Percentiles rank a stretch among this genome's conserved stretches.
phyloP scores from a whole-genome alignment of 2,888 invertebrate species.

The Camponotus fellah region DNA sequence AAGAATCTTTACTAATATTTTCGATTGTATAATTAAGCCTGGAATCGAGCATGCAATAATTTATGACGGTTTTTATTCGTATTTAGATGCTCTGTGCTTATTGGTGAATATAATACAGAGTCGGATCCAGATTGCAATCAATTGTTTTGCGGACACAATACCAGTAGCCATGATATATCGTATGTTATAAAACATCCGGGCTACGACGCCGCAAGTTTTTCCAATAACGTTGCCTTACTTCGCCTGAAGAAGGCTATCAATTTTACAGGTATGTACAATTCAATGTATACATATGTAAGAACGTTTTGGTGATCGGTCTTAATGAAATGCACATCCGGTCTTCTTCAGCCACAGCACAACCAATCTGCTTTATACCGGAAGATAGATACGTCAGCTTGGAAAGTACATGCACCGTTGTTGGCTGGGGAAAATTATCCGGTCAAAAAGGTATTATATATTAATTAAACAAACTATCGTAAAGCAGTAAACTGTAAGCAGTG shows the following conservation, averaged over 20 bases:
- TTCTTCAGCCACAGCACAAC: constrained; percentile 91
- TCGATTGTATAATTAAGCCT: constrained; percentile 19
- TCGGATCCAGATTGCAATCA: constrained; percentile 91
- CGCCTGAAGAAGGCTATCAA: constrained; percentile 90
- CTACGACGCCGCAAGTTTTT: constrained; percentile 87
- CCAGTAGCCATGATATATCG: constrained; percentile 91
- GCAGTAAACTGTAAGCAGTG: constrained; percentile 31
- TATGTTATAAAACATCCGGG: constrained; percentile 93
- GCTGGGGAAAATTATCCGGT: constrained; percentile 92
- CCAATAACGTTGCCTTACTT: constrained; percentile 92
- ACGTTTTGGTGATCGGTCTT: constrained; percentile 1
- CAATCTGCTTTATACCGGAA: constrained; percentile 89
- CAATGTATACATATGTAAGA: neutral
- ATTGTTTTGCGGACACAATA: constrained; percentile 91
- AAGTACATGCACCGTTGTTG: constrained; percentile 89
- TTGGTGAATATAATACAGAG: constrained; percentile 92
- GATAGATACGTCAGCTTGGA: constrained; percentile 80
- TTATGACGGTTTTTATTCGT: constrained; percentile 25
- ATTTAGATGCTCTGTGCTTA: constrained; percentile 90
- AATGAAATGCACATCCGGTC: constrained; percentile 62
- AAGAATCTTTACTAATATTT: constrained; percentile 37
- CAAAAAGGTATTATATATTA: constrained; percentile 85
- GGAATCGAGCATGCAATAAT: constrained; percentile 44
- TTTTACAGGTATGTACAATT: constrained; percentile 88
- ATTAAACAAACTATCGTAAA: constrained; percentile 43